Evolutionary conservation across 2,113 vertebrate genomes (phyloP).

Genomic region (Petaurus breviceps): DNA sequence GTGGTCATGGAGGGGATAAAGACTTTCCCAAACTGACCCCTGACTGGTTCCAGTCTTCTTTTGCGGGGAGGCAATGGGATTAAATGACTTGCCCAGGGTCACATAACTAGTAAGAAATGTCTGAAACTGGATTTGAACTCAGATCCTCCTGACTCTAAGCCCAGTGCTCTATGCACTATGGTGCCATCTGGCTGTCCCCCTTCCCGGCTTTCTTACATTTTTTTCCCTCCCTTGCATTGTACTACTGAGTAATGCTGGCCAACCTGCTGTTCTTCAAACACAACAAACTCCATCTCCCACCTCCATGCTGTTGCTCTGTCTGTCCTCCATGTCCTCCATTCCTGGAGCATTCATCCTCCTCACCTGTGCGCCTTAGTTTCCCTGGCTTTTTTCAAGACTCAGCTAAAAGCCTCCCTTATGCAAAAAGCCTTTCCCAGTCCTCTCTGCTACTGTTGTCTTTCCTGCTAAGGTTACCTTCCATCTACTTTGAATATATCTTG

Average conservation of each 20-base stretch:
- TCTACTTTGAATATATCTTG: neutral
- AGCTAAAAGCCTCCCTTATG: neutral
- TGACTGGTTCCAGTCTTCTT: too few relatives aligned
- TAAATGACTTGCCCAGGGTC: neutral
- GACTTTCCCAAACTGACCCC: too few relatives aligned
- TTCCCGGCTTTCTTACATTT: neutral
- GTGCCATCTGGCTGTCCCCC: too few relatives aligned
- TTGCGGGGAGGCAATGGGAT: neutral
- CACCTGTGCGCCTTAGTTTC: neutral
- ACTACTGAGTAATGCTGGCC: neutral
- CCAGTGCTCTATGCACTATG: too few relatives aligned
- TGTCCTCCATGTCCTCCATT: neutral
- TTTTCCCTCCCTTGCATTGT: neutral
- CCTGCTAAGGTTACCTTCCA: neutral
- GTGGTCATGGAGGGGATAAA: neutral
- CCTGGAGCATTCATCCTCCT: neutral
- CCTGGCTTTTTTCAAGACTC: neutral
- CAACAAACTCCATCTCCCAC: neutral
- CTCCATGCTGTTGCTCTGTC: neutral
- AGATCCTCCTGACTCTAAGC: too few relatives aligned
- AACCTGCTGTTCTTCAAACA: neutral
- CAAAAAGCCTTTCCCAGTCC: neutral
- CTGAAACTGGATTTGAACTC: neutral
- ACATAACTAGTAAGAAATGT: neutral
- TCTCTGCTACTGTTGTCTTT: neutral